Base-by-base conservation (phyloP, 2,797 vertebrate genomes). In the Cheirogaleus major region DNA sequence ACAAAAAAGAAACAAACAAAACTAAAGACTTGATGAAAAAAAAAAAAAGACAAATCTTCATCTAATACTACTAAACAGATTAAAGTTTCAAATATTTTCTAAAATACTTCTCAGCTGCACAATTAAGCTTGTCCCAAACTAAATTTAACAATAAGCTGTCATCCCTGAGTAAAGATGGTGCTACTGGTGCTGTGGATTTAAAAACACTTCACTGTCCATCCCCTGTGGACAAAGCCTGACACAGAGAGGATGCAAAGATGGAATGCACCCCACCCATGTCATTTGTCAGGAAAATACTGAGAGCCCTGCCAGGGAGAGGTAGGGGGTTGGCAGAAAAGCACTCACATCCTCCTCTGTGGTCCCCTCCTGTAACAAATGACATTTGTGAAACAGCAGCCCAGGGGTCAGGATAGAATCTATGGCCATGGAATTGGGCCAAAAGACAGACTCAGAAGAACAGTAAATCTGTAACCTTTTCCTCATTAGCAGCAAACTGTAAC, bases 401-500 rank as follows among this genome's bases (percentile, higher is more conserved):
- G 70, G 35, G 92, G 59, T 63, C 86, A 22, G n/a, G 35, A 55
- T 45, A 50, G 52, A 80, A 91, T 81, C 55, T 50, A 43, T 30
- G 38, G 67, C 79, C 59, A 57, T 94, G 95, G 83, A 82, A 91
- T 55, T 73, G 38, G 5, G 83, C 95, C 95, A 95, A 89, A 80
- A 93, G 59, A 70, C 7, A 95, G 55, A 95, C 89, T 90, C 88
- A 70, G 13, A 80, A 72, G 59, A 97, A 61, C 18, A 35, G 52
- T 94, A 81, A 81, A 86, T 85, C 79, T 89, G 83, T 50, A 78
- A 94, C 57, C 90, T 70, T 89, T 86, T 91, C 86, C 83, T 96
- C 96, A 93, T 97, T 95, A 97, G 86, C 69, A 95, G 61, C 92
- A 96, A 94, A 96, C 73, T 61, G 78, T 73, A 97, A 86, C 89